Evolutionary conservation across 2,113 vertebrate genomes (phyloP).

Genomic region (Grammomys surdaster): DNA sequence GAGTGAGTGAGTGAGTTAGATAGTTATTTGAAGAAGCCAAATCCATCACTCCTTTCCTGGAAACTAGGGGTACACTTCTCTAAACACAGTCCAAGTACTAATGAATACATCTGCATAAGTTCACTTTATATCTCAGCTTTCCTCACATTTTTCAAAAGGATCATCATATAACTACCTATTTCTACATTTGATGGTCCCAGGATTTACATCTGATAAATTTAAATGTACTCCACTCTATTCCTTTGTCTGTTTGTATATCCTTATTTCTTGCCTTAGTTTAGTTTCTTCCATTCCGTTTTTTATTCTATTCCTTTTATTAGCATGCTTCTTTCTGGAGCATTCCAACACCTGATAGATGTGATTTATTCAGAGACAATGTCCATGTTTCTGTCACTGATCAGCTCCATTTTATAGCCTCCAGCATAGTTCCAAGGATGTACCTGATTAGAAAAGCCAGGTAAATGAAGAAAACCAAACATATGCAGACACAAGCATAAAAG

Average conservation of each 20-base stretch:
- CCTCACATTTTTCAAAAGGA: not conserved
- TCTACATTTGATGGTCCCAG: not conserved
- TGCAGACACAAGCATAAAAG: not conserved
- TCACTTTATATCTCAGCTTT: not conserved
- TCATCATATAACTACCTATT: not conserved
- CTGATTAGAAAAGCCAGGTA: not conserved
- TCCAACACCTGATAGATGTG: not conserved
- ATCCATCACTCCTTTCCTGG: not conserved
- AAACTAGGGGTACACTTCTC: not conserved
- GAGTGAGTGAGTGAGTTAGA: not conserved
- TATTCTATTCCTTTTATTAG: not conserved
- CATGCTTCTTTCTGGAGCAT: not conserved
- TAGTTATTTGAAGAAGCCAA: not conserved
- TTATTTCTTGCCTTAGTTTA: not conserved
- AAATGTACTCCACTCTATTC: not conserved
- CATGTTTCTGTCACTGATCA: not conserved
- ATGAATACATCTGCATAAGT: not conserved
- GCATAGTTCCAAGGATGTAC: no score
- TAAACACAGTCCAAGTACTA: not conserved
- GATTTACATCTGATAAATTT: not conserved
- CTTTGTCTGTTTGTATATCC: not conserved
- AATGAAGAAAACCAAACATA: not conserved
- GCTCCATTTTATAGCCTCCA: not conserved
- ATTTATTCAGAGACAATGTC: not conserved
- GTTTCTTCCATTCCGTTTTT: not conserved